Evolutionary conservation across 2,113 vertebrate species (phyloP), one percentile per base, ranked within the genome.

Genomic region (Neolamprologus variostigma): DNA sequence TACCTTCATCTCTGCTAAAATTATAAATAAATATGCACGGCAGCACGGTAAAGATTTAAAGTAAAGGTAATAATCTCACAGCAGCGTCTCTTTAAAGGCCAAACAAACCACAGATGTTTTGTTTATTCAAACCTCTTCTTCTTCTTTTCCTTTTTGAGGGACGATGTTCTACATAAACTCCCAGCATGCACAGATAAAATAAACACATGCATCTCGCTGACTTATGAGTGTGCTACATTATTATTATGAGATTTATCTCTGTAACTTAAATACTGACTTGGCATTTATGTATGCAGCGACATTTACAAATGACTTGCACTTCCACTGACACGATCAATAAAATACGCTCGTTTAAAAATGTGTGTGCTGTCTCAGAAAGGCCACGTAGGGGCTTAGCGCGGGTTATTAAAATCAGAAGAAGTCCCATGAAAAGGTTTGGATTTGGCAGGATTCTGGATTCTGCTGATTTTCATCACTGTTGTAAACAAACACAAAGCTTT

Each of bases 311-410:
- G 71, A 19, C 23, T 3, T 11, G 23, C 14, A 47, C 68, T 17
- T 17, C 40, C 40, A 28, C 9, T 47, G 40, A 28, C 68, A 76
- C 1, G 3, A 8, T 76, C 21, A 76, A 28, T 76, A 11, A 9
- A 76, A 47, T 26, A 7, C 3, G 42, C 71, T 47, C 0, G 3
- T 28, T 47, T 28, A 26, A 76, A 76, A 47, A 17, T 76, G 1
- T 17, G 68, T 5, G 13, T 16, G 9, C 9, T 5, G 17, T 35
- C 9, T 35, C 6, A 16, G 40, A 73, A 26, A 73, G 2, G 37
- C 13, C 40, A 28, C 21, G 5, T 8, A 1, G 40, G 9, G 0
- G 21, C 14, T 10, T 0, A 0, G 8, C 0, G 7, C 2, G 11
- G 0, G n/a, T 14, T 28, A 3, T 8, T 73, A 7, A 26, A 42